Percentiles rank a stretch among this genome's conserved stretches.
Evolutionary conservation across 2,888 invertebrate genomes (phyloP).

Genomic region (Apotomis betuletana): DNA sequence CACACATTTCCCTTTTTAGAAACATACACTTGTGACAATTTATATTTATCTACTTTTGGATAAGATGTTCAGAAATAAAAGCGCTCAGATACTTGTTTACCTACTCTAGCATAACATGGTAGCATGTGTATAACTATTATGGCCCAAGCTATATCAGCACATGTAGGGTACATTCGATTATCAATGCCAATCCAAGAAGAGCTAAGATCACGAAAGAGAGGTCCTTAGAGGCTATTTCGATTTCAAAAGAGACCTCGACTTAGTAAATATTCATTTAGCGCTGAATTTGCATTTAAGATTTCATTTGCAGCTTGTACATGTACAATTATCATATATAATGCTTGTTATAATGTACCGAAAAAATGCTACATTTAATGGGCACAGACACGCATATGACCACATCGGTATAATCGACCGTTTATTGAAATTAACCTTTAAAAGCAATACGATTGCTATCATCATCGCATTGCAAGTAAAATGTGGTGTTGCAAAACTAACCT

Average conservation of each 20-base stretch:
- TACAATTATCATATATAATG: background rate
- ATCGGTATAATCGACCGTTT: slow-evolving; percentile 26
- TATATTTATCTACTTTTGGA: too few relatives aligned
- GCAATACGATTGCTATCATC: slow-evolving; percentile 22
- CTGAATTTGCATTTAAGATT: slow-evolving; percentile 13
- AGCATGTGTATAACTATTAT: too few relatives aligned
- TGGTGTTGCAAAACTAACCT: slow-evolving; percentile 14
- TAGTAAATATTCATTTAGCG: background rate
- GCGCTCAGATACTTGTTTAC: too few relatives aligned
- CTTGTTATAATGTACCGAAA: slow-evolving; percentile 25
- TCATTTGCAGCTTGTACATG: slow-evolving; percentile 11
- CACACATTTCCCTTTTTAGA: too few relatives aligned
- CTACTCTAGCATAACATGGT: too few relatives aligned
- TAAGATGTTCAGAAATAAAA: too few relatives aligned
- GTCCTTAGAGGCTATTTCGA: background rate
- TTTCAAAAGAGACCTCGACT: slow-evolving; percentile 9
- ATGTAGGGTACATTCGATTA: too few relatives aligned
- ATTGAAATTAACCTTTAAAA: slow-evolving; percentile 36
- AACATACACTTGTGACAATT: too few relatives aligned
- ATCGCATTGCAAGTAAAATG: slow-evolving; percentile 2
- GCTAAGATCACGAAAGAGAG: too few relatives aligned
- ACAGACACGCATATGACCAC: slow-evolving; percentile 22
- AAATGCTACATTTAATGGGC: slow-evolving; percentile 33
- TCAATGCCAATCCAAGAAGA: too few relatives aligned
- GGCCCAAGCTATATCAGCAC: too few relatives aligned